Percentiles rank a stretch among this genome's conserved stretches.
phyloP scores from a whole-genome alignment of 2,888 invertebrate species.

The Imbricaverruca yamaguchii region DNA sequence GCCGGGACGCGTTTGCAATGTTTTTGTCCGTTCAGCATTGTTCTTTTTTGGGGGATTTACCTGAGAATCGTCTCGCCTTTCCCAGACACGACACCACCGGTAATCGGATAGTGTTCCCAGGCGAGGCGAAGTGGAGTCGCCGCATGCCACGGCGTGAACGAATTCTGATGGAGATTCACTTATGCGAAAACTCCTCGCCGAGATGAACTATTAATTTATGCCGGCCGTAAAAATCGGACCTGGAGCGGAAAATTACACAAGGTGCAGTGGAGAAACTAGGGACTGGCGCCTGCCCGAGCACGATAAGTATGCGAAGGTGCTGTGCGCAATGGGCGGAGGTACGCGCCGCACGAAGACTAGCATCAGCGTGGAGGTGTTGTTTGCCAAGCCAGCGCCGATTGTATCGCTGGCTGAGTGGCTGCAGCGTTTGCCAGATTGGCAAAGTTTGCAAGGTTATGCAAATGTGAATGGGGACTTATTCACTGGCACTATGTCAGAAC shows the following conservation, averaged over 20 bases:
- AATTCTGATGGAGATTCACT: neutral
- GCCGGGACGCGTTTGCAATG: neutral
- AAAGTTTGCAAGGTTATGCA: too few relatives aligned
- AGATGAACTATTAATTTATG: constrained; percentile 20
- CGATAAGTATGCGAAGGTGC: too few relatives aligned
- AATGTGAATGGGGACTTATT: too few relatives aligned
- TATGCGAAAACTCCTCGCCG: neutral
- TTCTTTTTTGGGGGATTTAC: neutral
- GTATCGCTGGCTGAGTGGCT: too few relatives aligned
- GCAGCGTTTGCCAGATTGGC: too few relatives aligned
- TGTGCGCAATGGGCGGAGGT: too few relatives aligned
- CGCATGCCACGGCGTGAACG: neutral
- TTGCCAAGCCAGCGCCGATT: too few relatives aligned
- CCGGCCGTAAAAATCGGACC: neutral
- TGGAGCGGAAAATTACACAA: constrained; percentile 17
- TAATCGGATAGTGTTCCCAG: neutral
- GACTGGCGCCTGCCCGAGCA: neutral
- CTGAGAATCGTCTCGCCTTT: neutral
- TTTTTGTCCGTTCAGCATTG: neutral
- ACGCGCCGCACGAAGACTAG: too few relatives aligned
- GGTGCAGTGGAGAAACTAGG: neutral
- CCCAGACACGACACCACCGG: neutral
- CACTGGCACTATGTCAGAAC: too few relatives aligned
- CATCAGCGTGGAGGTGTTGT: too few relatives aligned
- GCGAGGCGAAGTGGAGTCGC: neutral